Evolutionary conservation across 2,113 vertebrate genomes (phyloP).

Genomic region (Xenopus laevis): DNA sequence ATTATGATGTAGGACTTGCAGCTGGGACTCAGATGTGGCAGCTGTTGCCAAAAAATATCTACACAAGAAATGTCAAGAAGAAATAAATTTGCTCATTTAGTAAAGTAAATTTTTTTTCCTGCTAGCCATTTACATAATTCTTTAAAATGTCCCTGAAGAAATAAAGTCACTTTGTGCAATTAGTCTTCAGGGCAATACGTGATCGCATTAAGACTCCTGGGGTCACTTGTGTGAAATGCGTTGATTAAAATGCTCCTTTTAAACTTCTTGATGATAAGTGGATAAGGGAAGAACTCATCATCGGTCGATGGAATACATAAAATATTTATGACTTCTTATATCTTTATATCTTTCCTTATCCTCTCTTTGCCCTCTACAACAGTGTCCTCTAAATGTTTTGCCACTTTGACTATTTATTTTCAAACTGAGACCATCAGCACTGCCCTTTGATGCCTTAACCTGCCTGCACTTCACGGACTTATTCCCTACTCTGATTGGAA

Average conservation of each 20-base stretch:
- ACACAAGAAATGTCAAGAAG: constrained; percentile 41
- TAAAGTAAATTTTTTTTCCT: neutral
- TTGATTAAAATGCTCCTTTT: constrained; percentile 2
- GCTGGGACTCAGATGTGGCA: constrained; percentile 40
- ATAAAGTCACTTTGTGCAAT: constrained; percentile 35
- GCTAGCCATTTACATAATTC: constrained; percentile 17
- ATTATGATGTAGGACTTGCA: constrained; percentile 41
- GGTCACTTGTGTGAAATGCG: constrained; percentile 5
- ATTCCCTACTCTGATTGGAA: too few relatives aligned
- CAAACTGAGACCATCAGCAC: too few relatives aligned
- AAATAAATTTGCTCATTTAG: constrained; percentile 36
- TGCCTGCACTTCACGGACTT: too few relatives aligned
- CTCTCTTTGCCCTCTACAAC: neutral
- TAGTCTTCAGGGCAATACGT: constrained; percentile 21
- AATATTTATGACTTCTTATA: neutral
- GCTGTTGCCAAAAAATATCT: constrained; percentile 34
- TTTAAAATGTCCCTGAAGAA: constrained; percentile 27
- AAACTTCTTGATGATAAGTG: constrained; percentile 3
- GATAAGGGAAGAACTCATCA: constrained; percentile 10
- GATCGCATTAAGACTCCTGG: neutral
- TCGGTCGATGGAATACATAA: constrained; percentile 7
- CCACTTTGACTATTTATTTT: neutral
- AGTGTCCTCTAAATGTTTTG: neutral
- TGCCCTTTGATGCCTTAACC: too few relatives aligned
- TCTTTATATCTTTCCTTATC: neutral